Percentiles rank a stretch among this genome's conserved stretches.
Evolutionary conservation across 2,113 vertebrate genomes (phyloP).

Genomic region (Ardeotis arabs): DNA sequence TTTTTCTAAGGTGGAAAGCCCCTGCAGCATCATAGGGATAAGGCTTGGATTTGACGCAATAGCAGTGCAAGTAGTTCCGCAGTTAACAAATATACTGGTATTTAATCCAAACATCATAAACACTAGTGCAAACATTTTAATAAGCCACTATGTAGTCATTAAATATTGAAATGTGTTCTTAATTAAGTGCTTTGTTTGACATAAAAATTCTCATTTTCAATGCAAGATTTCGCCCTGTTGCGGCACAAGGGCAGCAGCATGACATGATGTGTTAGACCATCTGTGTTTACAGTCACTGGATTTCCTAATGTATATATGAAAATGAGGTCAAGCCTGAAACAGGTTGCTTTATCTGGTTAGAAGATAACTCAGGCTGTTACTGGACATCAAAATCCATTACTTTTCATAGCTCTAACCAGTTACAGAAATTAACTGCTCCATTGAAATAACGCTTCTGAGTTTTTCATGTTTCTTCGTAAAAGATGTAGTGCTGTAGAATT

Average conservation of each 20-base stretch:
- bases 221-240: conserved; percentile 9
- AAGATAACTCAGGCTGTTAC: conserved; percentile 3
- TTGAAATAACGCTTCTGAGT: neutral
- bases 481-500: neutral
- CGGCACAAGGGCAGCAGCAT: conserved; percentile 46
- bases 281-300: conserved; percentile 51
- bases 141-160: conserved; percentile 42
- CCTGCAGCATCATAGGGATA: neutral
- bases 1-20: neutral
- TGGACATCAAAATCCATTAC: neutral
- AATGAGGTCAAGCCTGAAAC: conserved; percentile 37
- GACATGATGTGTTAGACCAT: conserved; percentile 27
- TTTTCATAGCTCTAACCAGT: neutral
- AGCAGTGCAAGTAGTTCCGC: neutral
- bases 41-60: neutral
- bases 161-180: conserved; percentile 62
- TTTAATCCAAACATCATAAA: conserved; percentile 38
- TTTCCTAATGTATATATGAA: conserved; percentile 44
- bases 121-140: conserved; percentile 45
- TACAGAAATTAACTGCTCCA: neutral
- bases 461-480: neutral
- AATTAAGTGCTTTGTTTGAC: conserved; percentile 57
- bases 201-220: conserved; percentile 45
- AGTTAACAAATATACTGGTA: conserved; percentile 27
- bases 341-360: conserved; percentile 18